Percentiles rank a stretch among this genome's conserved stretches.
Conservation (phyloP, 1,140 invertebrate genomes). For the Sitobion miscanthi region DNA sequence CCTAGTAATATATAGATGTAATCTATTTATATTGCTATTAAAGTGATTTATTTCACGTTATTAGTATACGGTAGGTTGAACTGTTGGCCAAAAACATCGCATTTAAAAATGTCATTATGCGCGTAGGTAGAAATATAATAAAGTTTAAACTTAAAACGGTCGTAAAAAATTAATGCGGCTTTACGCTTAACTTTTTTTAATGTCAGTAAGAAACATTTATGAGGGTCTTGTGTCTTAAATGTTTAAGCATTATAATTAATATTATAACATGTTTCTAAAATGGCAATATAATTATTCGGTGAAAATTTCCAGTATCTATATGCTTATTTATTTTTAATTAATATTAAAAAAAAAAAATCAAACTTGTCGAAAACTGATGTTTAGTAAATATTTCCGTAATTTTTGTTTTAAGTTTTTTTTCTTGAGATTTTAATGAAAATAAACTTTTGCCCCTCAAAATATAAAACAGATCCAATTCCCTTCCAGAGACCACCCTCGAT, state of each 20-base stretch:
- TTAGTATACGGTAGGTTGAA: too few species aligned
- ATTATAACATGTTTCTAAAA: not conserved
- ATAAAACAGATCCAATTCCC: too few species aligned
- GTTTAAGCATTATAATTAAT: not conserved
- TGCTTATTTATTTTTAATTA: not conserved
- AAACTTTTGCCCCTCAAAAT: too few species aligned
- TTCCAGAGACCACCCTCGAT: too few species aligned
- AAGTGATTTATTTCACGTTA: too few species aligned
- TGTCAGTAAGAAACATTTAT: not conserved
- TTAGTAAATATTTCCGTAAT: too few species aligned
- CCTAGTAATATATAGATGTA: too few species aligned
- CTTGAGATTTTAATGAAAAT: too few species aligned
- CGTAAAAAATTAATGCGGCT: not conserved
- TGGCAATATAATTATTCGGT: not conserved
- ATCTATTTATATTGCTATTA: too few species aligned
- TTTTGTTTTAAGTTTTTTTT: too few species aligned
- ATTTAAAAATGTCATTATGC: too few species aligned
- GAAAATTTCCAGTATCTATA: not conserved
- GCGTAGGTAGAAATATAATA: not conserved
- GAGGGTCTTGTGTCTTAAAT: not conserved
- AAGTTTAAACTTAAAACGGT: not conserved
- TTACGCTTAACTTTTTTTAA: not conserved
- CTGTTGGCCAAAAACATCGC: too few species aligned
- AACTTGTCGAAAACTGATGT: not conserved
- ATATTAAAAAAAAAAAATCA: not conserved